Evolutionary conservation across 2,797 vertebrate genomes (phyloP).

Genomic region (Emydoidea blandingii): DNA sequence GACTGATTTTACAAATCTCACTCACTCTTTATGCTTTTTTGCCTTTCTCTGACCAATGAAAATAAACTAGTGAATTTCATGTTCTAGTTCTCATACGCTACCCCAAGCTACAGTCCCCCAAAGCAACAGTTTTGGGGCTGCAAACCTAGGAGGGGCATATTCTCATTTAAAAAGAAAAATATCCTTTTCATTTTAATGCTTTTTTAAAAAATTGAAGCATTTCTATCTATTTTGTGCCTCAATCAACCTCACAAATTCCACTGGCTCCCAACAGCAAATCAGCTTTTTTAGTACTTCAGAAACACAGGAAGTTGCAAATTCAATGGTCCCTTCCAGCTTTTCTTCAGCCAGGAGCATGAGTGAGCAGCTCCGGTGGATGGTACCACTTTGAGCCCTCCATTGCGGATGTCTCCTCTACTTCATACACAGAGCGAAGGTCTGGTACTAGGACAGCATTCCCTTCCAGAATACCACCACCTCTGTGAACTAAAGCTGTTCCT

Average conservation of each 20-base stretch:
- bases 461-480: not conserved
- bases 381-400: not conserved
- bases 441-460: not conserved
- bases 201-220: slow-evolving; percentile 1
- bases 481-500: not conserved
- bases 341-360: slow-evolving; percentile 16
- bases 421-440: not conserved
- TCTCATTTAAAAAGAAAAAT: not conserved
- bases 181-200: not conserved
- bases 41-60: not conserved
- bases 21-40: not conserved
- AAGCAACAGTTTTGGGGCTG: not conserved
- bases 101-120: not conserved
- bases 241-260: not conserved
- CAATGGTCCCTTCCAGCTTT: not conserved
- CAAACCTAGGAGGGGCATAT: not conserved
- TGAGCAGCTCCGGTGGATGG: not conserved
- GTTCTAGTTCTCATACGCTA: not conserved
- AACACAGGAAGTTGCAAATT: not conserved
- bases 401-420: not conserved
- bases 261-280: not conserved
- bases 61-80: not conserved
- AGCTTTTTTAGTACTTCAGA: not conserved
- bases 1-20: not conserved
- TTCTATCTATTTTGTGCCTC: not conserved